Evolutionary conservation across 2,888 invertebrate genomes (phyloP).

Genomic region (Drosophila borborema): DNA sequence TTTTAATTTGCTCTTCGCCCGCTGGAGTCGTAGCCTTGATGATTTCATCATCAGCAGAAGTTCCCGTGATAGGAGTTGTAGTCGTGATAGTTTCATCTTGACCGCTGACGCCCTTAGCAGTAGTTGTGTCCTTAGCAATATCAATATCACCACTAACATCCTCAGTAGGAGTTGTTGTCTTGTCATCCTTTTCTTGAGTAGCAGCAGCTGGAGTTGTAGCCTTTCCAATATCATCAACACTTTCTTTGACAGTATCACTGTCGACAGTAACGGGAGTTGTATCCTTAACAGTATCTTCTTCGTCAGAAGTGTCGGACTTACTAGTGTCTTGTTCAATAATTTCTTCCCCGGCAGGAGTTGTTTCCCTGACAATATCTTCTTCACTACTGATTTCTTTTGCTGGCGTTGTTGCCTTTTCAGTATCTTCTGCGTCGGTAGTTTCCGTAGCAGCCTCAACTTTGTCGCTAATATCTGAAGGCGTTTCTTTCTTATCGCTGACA

Average conservation of each 20-base stretch:
- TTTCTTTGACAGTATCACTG: not conserved
- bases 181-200: conserved; percentile 25
- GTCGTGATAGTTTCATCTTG: conserved; percentile 20
- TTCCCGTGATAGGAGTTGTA: conserved; percentile 28
- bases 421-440: not conserved
- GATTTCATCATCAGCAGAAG: conserved; percentile 19
- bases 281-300: conserved; percentile 5
- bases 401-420: conserved; percentile 30
- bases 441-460: not conserved
- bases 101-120: conserved; percentile 24
- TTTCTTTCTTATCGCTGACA: conserved; percentile 6
- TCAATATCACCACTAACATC: conserved; percentile 19
- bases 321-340: conserved; percentile 17
- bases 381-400: conserved; percentile 16
- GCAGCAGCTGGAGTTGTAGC: conserved; percentile 29
- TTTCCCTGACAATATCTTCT: conserved; percentile 31
- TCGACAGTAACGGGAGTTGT: conserved; percentile 14
- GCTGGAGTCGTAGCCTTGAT: conserved; percentile 42
- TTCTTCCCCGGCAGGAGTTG: conserved; percentile 23
- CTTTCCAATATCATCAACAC: conserved; percentile 19
- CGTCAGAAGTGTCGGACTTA: not conserved
- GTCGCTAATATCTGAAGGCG: not conserved
- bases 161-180: conserved; percentile 29
- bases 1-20: conserved; percentile 17
- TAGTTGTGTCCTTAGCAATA: conserved; percentile 31